phyloP scores from a whole-genome alignment of 2,888 invertebrate genomes.

The Polyommatus iphigenia region DNA sequence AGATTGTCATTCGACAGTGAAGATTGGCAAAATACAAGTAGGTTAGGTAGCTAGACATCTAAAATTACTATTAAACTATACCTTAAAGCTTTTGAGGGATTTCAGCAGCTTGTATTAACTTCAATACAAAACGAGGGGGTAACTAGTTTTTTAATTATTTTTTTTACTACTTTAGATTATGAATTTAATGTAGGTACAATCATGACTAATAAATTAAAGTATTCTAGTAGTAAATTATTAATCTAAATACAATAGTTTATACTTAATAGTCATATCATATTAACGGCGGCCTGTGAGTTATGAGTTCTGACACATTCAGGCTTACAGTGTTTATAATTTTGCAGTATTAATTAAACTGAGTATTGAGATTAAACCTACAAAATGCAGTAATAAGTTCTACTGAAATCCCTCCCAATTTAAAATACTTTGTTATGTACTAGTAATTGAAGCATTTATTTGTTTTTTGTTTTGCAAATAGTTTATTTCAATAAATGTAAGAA shows the following conservation, averaged over 20 bases:
- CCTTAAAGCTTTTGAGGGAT: conserved; percentile 46
- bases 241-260: too few relatives aligned
- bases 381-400: conserved; percentile 17
- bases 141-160: too few relatives aligned
- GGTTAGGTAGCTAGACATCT: conserved; percentile 63
- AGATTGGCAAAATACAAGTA: conserved; percentile 73
- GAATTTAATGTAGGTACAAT: too few relatives aligned
- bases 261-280: too few relatives aligned
- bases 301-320: too few relatives aligned
- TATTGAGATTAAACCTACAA: conserved; percentile 33
- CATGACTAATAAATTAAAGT: too few relatives aligned
- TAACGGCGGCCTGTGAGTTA: too few relatives aligned
- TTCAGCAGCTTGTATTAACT: conserved; percentile 47
- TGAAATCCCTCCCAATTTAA: conserved; percentile 54
- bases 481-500: not conserved
- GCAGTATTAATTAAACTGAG: not conserved
- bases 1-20: conserved; percentile 75
- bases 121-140: too few relatives aligned
- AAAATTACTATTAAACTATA: conserved; percentile 47
- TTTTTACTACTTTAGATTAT: too few relatives aligned
- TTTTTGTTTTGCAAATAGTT: not conserved
- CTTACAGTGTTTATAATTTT: not conserved
- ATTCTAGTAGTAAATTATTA: too few relatives aligned
- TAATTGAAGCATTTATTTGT: conserved; percentile 70
- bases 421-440: conserved; percentile 45